Evolutionary conservation across 2,888 invertebrate species (phyloP), one percentile per base, ranked within the genome.

Genomic region (Dasypogon diadema): DNA sequence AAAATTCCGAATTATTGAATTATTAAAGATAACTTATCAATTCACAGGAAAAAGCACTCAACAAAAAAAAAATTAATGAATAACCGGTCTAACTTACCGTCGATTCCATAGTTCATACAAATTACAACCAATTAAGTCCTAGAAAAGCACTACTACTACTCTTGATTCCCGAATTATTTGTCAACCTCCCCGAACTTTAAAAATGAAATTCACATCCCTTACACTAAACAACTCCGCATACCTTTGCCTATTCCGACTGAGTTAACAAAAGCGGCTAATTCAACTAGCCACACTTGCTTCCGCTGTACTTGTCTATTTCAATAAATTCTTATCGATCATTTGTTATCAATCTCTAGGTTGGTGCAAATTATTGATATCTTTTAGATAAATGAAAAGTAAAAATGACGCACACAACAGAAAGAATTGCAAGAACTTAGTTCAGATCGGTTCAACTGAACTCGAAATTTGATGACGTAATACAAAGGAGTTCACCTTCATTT

Each of bases 241-340:
- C 34, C 6, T 30, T 30, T 10, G 5, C 5, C 34, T 10, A 10
- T 30, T 30, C 34, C 5, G 34, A 30, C 34, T 30, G 1, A 30
- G 34, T 30, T 30, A 10, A 30, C 34, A 30, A 30, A 5, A 6
- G 5, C 3, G 12, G n/a, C 12, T n/a, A 42, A 6, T 42, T 42
- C 42, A 42, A 42, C n/a, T 42, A 42, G n/a, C 42, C 42, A n/a
- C 42, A 42, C 42, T 42, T 42, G 42, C 42, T 42, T 42, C 42
- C 42, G 8, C 8, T 42, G 3, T 12, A 12, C 42, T 12, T 42
- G 42, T 2, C 12, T 42, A 12, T 42, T 42, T 42, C 42, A 42
- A 42, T 42, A 6, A 42, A 12, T n/a, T 42, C 42, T 42, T 42
- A 42, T 42, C 42, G 12, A 12, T 12, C 42, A 42, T 12, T 6